Percentiles rank a stretch among this genome's conserved stretches.
Evolutionary conservation across 2,888 invertebrate genomes (phyloP).

Genomic region (Sepiola atlantica): DNA sequence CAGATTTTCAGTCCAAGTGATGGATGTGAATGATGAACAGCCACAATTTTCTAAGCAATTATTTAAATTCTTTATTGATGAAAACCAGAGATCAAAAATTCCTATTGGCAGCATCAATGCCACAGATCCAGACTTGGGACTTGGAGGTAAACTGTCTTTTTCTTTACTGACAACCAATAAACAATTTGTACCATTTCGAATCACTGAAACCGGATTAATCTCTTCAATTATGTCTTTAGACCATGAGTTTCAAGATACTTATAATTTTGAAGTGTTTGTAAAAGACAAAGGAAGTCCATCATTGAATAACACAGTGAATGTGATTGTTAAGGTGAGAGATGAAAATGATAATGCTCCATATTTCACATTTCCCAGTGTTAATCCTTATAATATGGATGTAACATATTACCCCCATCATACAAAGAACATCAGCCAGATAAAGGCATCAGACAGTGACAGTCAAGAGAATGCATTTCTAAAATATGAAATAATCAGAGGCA

Average conservation of each 20-base stretch:
- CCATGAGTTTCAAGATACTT: neutral
- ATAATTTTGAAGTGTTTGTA: neutral
- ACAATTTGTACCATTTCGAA: neutral
- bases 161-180: neutral
- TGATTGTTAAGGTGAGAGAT: neutral
- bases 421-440: neutral
- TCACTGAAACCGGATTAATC: neutral
- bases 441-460: neutral
- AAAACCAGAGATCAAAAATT: neutral
- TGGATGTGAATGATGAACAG: neutral
- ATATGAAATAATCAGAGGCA: conserved; percentile 2
- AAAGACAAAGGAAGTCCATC: neutral
- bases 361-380: neutral
- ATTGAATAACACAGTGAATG: neutral
- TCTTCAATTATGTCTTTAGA: neutral
- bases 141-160: neutral
- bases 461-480: neutral
- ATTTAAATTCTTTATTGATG: neutral
- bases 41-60: neutral
- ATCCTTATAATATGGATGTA: neutral
- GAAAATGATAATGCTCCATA: conserved; percentile 2
- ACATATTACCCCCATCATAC: neutral
- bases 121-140: neutral
- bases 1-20: neutral
- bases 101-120: neutral